Base-by-base conservation (phyloP, 2,888 invertebrate genomes). In the Papilio elwesi region DNA sequence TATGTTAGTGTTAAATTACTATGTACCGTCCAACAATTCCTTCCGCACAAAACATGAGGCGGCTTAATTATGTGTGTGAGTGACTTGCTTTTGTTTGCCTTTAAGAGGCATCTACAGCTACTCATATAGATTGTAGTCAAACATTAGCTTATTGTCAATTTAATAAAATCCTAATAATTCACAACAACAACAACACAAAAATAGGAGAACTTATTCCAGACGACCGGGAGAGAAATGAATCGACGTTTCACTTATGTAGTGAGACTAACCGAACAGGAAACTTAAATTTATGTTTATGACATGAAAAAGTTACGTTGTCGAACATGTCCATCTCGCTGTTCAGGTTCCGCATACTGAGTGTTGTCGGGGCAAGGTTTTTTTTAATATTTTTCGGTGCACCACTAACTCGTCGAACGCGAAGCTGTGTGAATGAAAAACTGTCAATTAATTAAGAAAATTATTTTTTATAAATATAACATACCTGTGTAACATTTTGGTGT, bases 251-350 rank as follows among this genome's bases (percentile, higher is more conserved):
- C 13, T 62, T 51, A 51, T 51, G 36, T 69, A 69, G 59, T 62
- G 62, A 67, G n/a, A 62, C 51, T 53, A 52, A 71, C 55, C 69
- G 55, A 65, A 57, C 68, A 73, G 73, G 73, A 69, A 72, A 57
- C 63, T 73, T 59, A 69, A 73, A 73, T 73, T 68, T 73, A 73
- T 69, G 64, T 69, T 73, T 73, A 65, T 73, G 64, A 68, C 49
- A 73, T 64, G 72, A 73, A 69, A 73, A 73, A 73, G 64, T 73
- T 49, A 69, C 43, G 43, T 73, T 64, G 68, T 69, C 68, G 68
- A 57, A 69, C 73, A 64, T 65, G 65, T 64, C 49, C 55, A 47
- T 67, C 71, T 62, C 48, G 71, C 62, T 52, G 62, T 59, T 47
- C 73, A 38, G 66, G 66, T 73, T 73, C 66, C 52, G 51, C 26